Evolutionary conservation across 2,888 invertebrate species (phyloP).

Genomic region (Drosophila pegasa): DNA sequence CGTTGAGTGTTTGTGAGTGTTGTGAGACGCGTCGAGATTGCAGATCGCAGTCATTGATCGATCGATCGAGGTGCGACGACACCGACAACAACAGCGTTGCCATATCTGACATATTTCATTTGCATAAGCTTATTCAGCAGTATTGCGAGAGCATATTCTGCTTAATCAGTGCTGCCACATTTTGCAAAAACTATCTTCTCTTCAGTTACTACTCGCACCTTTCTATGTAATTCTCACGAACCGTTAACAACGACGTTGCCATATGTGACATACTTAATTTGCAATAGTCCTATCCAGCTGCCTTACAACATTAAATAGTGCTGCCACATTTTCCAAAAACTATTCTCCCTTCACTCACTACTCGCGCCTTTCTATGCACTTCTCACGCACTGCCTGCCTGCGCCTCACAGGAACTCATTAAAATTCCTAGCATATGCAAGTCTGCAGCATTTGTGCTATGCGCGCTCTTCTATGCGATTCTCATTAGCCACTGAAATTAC

Average conservation of each 20-base stretch:
- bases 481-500: conserved; percentile 40
- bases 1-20: conserved; percentile 36
- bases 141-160: background rate
- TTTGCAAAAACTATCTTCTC: too few relatives aligned
- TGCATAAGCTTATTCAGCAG: conserved; percentile 1
- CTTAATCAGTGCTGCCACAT: too few relatives aligned
- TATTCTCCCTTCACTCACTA: too few relatives aligned
- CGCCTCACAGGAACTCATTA: conserved; percentile 37
- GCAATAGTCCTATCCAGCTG: background rate
- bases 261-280: conserved; percentile 21
- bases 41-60: conserved; percentile 67
- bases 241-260: conserved; percentile 4
- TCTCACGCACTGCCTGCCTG: background rate
- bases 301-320: too few relatives aligned
- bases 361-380: conserved; percentile 3
- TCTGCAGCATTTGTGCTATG: conserved; percentile 22
- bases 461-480: conserved; percentile 21
- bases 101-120: conserved; percentile 20
- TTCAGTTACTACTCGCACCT: too few relatives aligned
- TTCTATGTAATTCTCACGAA: too few relatives aligned
- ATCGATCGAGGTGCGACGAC: conserved; percentile 36
- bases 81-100: conserved; percentile 6
- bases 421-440: conserved; percentile 32
- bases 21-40: conserved; percentile 44
- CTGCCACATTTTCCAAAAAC: too few relatives aligned